Percentiles rank a stretch among this genome's conserved stretches.
phyloP scores from a whole-genome alignment of 2,888 invertebrate genomes.

The Tipula helvola region DNA sequence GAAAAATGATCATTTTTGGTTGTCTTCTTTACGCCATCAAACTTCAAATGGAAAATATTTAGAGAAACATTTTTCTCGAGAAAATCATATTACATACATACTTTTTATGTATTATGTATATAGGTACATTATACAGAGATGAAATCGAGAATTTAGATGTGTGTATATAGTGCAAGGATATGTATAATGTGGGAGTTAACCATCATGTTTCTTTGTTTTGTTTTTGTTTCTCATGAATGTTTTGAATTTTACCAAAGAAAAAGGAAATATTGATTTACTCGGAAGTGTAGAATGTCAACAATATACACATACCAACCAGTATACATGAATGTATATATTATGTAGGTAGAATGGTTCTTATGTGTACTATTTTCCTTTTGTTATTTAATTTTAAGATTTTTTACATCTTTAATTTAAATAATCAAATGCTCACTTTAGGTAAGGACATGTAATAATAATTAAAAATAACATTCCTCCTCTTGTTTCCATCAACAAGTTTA shows the following conservation, averaged over 20 bases:
- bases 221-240: not conserved
- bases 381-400: not conserved
- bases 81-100: not conserved
- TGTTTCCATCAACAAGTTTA: not conserved
- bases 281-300: not conserved
- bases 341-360: not conserved
- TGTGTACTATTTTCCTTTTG: not conserved
- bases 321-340: not conserved
- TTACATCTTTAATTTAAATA: not conserved
- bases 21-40: not conserved
- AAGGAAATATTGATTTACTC: not conserved
- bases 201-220: not conserved
- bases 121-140: not conserved
- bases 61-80: not conserved
- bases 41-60: not conserved
- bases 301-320: not conserved
- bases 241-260: not conserved
- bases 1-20: not conserved
- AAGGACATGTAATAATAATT: not conserved
- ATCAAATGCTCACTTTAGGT: not conserved
- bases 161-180: not conserved
- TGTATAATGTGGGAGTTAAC: not conserved
- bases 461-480: not conserved
- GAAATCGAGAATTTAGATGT: not conserved
- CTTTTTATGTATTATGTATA: not conserved